Conservation (phyloP, 30 jellyfish, hydroid and myxozoan species). For the Morbakka virulenta region DNA sequence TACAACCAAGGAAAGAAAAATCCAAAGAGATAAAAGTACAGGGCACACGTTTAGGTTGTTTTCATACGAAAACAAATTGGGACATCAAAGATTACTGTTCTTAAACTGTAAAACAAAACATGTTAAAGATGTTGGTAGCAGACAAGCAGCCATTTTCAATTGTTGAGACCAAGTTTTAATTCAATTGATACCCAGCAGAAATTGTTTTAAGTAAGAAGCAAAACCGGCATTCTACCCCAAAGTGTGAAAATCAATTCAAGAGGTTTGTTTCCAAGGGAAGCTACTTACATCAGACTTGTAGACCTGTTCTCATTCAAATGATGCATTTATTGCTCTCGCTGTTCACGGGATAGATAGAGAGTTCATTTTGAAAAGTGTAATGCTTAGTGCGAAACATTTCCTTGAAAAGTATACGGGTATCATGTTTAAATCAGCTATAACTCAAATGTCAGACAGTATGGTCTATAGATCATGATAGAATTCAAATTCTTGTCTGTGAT, state of each 20-base stretch:
- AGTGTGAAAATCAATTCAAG: too few relatives aligned
- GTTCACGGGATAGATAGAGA: conserved; percentile 28
- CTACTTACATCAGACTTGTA: conserved; percentile 31
- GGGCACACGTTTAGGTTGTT: conserved; percentile 1
- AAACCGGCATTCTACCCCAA: too few relatives aligned
- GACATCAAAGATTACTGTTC: conserved; percentile 20
- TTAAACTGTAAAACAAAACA: neutral
- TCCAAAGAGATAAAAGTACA: too few relatives aligned
- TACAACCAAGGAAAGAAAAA: conserved; percentile 23
- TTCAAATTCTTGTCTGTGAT: conserved; percentile 30
- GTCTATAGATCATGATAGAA: neutral
- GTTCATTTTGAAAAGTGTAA: neutral
- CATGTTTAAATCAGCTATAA: too few relatives aligned
- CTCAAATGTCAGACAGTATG: conserved; percentile 5
- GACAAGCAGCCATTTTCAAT: conserved; percentile 20
- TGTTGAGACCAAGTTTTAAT: conserved; percentile 7
- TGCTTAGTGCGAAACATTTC: too few relatives aligned
- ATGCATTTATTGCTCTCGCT: conserved; percentile 20
- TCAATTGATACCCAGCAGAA: conserved; percentile 14
- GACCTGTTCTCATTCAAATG: too few relatives aligned
- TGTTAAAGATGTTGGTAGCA: neutral
- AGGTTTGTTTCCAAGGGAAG: neutral
- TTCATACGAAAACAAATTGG: conserved; percentile 5
- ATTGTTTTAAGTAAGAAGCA: neutral
- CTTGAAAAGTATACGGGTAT: too few relatives aligned